Evolutionary conservation across 2,888 invertebrate genomes (phyloP).

Genomic region (Dicyrtomina minuta): DNA sequence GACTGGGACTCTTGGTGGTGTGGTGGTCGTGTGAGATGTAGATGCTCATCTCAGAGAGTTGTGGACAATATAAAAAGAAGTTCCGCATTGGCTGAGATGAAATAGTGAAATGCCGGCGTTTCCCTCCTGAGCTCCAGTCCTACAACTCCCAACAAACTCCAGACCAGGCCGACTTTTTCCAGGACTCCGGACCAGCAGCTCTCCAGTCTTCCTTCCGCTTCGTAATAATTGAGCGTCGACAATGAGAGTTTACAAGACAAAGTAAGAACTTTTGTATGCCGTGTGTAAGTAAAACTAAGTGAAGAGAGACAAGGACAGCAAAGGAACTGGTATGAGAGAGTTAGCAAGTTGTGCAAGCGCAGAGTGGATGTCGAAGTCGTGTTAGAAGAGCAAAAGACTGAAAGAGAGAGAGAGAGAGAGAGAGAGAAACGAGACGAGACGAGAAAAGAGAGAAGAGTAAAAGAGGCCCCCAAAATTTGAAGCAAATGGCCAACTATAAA

Average conservation of each 20-base stretch:
- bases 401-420: constrained; percentile 13
- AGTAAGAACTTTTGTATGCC: constrained; percentile 28
- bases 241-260: constrained; percentile 33
- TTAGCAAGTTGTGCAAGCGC: constrained; percentile 40
- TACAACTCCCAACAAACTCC: no score
- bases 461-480: constrained; percentile 49
- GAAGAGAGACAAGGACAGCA: constrained; percentile 42
- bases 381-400: constrained; percentile 14
- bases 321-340: constrained; percentile 38
- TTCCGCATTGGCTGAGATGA: neutral
- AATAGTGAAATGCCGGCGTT: neutral
- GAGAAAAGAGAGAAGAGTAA: constrained; percentile 26
- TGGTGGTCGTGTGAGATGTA: neutral
- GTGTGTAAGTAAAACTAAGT: constrained; percentile 26
- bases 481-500: constrained; percentile 54
- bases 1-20: neutral
- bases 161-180: neutral
- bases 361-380: constrained; percentile 29
- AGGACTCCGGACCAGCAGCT: neutral
- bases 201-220: constrained; percentile 17
- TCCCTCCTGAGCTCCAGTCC: no score
- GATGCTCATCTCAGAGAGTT: neutral
- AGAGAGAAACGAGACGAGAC: constrained; percentile 10
- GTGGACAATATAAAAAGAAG: neutral
- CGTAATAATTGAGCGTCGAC: constrained; percentile 32